Evolutionary conservation across 2,888 invertebrate species (phyloP).

Genomic region (Euplexia lucipara): DNA sequence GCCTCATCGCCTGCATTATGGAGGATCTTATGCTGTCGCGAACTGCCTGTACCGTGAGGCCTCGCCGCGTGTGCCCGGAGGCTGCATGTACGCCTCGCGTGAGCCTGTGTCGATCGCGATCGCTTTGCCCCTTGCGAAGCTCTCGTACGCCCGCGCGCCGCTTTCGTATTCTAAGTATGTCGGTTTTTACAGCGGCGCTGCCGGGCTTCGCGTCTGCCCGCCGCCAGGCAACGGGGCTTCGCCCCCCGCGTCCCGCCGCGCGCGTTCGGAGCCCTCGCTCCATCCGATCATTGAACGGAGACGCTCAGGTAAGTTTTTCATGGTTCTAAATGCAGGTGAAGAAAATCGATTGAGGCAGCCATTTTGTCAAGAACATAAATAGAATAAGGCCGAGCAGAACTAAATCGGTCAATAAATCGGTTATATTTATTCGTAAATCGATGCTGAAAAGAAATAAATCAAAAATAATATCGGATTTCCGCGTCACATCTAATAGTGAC

Average conservation of each 20-base stretch:
- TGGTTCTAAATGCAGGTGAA: conserved; percentile 77
- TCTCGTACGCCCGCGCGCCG: conserved; percentile 84
- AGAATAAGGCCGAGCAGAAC: conserved; percentile 55
- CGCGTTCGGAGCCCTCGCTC: conserved; percentile 90
- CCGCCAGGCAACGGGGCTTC: conserved; percentile 85
- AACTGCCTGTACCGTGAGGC: conserved; percentile 84
- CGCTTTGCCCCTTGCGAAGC: conserved; percentile 83
- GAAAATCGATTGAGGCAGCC: conserved; percentile 82
- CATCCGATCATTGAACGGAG: conserved; percentile 78
- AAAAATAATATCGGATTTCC: not conserved
- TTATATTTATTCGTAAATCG: not conserved
- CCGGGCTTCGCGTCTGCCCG: conserved; percentile 84
- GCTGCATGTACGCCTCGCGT: conserved; percentile 86
- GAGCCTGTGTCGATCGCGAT: conserved; percentile 82
- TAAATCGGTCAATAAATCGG: conserved; percentile 23
- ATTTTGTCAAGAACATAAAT: conserved; percentile 80
- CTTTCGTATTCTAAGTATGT: conserved; percentile 85
- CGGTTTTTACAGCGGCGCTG: conserved; percentile 89
- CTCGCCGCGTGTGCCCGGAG: conserved; percentile 86
- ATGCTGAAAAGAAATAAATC: not conserved
- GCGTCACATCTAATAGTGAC: not conserved
- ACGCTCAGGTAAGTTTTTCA: conserved; percentile 84
- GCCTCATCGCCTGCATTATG: conserved; percentile 58
- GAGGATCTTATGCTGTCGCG: conserved; percentile 70
- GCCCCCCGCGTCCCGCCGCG: conserved; percentile 84